Evolutionary conservation across 2,888 invertebrate genomes (phyloP).

Genomic region (Arrhopalites spinosus): DNA sequence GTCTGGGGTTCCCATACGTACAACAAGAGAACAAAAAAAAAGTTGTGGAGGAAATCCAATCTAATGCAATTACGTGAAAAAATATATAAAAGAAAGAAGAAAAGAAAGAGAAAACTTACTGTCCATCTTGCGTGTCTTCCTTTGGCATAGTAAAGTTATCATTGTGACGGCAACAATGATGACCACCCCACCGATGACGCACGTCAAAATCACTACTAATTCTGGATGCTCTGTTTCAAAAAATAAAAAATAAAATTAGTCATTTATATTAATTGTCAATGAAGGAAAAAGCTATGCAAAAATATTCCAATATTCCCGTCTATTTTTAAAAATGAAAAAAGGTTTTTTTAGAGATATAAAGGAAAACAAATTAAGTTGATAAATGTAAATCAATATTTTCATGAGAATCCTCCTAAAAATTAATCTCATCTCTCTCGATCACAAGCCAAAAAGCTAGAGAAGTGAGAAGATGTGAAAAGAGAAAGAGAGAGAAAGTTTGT

Average conservation of each 20-base stretch:
- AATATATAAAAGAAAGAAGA: too few species aligned
- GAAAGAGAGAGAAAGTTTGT: not conserved
- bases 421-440: too few species aligned
- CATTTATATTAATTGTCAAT: not conserved
- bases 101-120: constrained; percentile 44
- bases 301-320: not conserved
- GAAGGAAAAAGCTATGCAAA: not conserved
- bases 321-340: too few species aligned
- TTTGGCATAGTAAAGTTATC: constrained; percentile 80
- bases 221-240: constrained; percentile 76
- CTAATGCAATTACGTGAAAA: too few species aligned
- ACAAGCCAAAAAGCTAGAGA: too few species aligned
- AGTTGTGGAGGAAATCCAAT: too few species aligned
- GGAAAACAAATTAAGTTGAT: too few species aligned
- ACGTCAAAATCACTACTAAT: constrained; percentile 79
- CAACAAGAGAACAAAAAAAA: not conserved
- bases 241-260: constrained; percentile 52
- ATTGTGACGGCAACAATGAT: constrained; percentile 82
- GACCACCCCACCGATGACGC: constrained; percentile 83
- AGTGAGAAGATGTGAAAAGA: not conserved
- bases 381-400: too few species aligned
- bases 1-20: not conserved
- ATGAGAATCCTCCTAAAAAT: too few species aligned
- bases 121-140: constrained; percentile 67
- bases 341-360: too few species aligned